A percentile compares a stretch with the other conserved stretches of the same genome.
Evolutionary conservation across 2,797 vertebrate genomes (phyloP).

Genomic region (Semotilus atromaculatus): DNA sequence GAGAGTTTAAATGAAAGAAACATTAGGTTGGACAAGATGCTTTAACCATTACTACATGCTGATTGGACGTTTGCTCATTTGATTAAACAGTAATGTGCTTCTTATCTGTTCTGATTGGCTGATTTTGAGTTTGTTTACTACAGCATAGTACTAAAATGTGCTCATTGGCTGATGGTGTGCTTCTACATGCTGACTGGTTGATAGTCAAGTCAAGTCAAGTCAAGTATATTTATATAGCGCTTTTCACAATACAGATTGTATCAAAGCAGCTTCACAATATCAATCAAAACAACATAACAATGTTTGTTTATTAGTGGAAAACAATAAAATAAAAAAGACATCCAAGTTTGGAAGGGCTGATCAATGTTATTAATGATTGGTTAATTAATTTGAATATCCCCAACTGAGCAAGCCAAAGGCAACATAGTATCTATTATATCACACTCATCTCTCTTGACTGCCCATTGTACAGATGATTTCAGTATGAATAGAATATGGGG

Average conservation of each 20-base stretch:
- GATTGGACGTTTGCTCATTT: not conserved
- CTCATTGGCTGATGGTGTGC: constrained; percentile 35
- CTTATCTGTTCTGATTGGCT: not conserved
- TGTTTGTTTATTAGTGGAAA: no score
- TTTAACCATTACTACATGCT: not conserved
- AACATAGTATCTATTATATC: constrained; percentile 6
- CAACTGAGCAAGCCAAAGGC: no score
- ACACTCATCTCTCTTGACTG: constrained; percentile 26
- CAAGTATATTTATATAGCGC: no score
- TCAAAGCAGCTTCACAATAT: no score
- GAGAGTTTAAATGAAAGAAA: constrained; percentile 35
- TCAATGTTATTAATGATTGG: no score
- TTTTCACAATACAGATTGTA: no score
- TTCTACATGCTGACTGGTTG: constrained; percentile 48
- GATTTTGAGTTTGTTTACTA: not conserved
- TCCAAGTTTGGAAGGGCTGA: no score
- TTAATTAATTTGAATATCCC: no score
- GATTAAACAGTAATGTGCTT: not conserved
- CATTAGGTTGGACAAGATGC: not conserved
- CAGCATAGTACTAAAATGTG: not conserved
- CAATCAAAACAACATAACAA: no score
- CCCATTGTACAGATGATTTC: constrained; percentile 34
- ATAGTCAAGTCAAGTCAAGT: no score
- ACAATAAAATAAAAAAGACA: no score
- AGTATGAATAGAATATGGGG: constrained; percentile 10